phyloP scores from a whole-genome alignment of 2,113 vertebrate genomes.

The Hippocampus comes region DNA sequence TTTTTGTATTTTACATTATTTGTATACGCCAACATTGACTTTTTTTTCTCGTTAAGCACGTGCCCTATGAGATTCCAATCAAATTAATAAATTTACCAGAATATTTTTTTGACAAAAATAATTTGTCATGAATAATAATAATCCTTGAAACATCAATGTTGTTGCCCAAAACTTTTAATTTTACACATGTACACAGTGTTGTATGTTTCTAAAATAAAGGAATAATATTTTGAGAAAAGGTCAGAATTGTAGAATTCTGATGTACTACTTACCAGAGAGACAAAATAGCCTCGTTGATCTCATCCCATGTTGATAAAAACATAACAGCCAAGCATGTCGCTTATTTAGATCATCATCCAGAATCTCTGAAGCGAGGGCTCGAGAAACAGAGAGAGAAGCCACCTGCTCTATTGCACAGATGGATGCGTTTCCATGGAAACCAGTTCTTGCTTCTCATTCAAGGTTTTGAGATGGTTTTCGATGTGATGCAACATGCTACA shows the following conservation, averaged over 20 bases:
- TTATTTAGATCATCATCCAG: constrained; percentile 43
- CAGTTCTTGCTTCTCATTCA: constrained; percentile 23
- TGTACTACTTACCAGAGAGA: not conserved
- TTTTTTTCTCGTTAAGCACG: not conserved
- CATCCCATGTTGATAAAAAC: not conserved
- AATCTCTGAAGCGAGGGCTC: constrained; percentile 10
- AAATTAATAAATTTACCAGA: not conserved
- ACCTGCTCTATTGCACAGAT: constrained; percentile 43
- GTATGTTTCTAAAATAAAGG: not conserved
- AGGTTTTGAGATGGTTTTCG: constrained; percentile 35
- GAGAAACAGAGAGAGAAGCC: constrained; percentile 17
- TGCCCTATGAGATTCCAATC: not conserved
- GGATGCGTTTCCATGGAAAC: constrained; percentile 62
- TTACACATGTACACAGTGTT: no score
- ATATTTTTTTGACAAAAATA: no score
- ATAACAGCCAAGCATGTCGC: constrained; percentile 16
- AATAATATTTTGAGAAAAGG: not conserved
- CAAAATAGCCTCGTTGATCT: not conserved
- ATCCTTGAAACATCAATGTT: not conserved
- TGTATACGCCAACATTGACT: not conserved
- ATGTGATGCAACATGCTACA: constrained; percentile 16
- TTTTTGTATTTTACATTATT: not conserved
- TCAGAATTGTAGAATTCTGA: not conserved
- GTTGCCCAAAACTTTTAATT: no score
- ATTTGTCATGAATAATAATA: no score